Base-by-base conservation (phyloP, 2,888 invertebrate species). In the Coenonympha arcania region DNA sequence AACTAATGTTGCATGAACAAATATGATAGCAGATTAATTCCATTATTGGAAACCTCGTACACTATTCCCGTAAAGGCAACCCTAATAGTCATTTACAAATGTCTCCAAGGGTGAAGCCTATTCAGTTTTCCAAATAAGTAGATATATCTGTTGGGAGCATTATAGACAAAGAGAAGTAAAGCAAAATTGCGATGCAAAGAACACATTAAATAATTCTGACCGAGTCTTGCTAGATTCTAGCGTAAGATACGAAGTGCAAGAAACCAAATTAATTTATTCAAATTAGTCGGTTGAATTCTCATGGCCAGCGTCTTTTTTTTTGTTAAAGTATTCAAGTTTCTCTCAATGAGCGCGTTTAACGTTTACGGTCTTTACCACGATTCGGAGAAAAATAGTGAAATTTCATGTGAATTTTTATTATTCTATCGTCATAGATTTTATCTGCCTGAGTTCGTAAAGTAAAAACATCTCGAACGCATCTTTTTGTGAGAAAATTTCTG, bases 11-110 rank as follows among this genome's bases (percentile, higher is more conserved):
- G 28, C 41, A 19, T 19, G 11, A 18, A 30, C 19, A 39, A 39
- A 39, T 39, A 28, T 28, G 18, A 41, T 11, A 41, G 41, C 30
- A 30, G 30, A 28, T 41, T 41, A 30, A 41, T 28, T 18, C 19
- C 11, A 30, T 19, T 13, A 41, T 18, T 26, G 16, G 18, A 13
- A 18, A n/a, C n/a, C n/a, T n/a, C n/a, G n/a, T 40, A 40, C 2
- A 16, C 28, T 22, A 18, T 22, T n/a, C 33, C 41, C 41, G 33
- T 26, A 41, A 41, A 34, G 26, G 48, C 3, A 41, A 9, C 48
- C 34, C 34, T 48, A 48, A 41, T 48, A 48, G 41, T 34, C 48
- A 22, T 15, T 36, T 19, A 37, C 28, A 34, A 40, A 34, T 41
- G 40, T 41, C 20, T 41, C 19, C 24, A 30, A 30, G 13, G 18